Evolutionary conservation across 2,797 vertebrate species (phyloP).

Genomic region (Syndactyla subalaris): DNA sequence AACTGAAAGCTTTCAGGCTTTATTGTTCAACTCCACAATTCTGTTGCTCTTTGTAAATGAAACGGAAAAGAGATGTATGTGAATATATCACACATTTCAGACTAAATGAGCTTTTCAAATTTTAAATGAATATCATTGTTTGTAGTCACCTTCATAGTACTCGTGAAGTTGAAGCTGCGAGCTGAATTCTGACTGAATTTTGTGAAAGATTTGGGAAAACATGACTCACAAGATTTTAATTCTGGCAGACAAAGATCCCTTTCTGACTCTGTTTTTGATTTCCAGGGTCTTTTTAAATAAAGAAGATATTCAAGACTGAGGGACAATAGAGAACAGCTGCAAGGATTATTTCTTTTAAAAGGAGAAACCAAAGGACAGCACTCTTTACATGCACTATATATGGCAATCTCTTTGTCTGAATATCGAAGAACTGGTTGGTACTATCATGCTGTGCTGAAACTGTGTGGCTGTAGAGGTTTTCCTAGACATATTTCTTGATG

Average conservation of each 20-base stretch:
- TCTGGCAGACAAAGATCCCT: conserved; percentile 44
- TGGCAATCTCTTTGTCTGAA: conserved; percentile 40
- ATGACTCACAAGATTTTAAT: conserved; percentile 43
- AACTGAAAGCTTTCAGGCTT: conserved; percentile 48
- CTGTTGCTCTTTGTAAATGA: conserved; percentile 51
- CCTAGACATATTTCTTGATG: conserved; percentile 56
- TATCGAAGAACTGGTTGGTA: conserved; percentile 21
- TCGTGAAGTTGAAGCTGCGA: conserved; percentile 27
- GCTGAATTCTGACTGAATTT: conserved; percentile 33
- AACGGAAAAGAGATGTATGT: conserved; percentile 19
- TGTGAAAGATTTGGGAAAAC: conserved; percentile 35
- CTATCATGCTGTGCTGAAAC: conserved; percentile 15
- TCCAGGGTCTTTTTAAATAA: conserved; percentile 14
- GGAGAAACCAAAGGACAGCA: conserved; percentile 40
- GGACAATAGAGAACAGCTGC: conserved; percentile 29
- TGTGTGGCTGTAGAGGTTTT: conserved; percentile 21
- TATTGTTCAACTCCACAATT: conserved; percentile 37
- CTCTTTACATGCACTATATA: conserved; percentile 3
- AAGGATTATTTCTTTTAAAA: conserved; percentile 44
- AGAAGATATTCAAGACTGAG: conserved; percentile 20
- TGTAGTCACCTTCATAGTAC: conserved; percentile 33
- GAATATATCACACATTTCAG: conserved; percentile 11
- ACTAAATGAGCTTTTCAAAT: conserved; percentile 22
- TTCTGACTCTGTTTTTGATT: conserved; percentile 43
- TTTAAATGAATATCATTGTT: conserved; percentile 15